phyloP scores from a whole-genome alignment of 1,140 invertebrate genomes.

The Drosophila trapezifrons region DNA sequence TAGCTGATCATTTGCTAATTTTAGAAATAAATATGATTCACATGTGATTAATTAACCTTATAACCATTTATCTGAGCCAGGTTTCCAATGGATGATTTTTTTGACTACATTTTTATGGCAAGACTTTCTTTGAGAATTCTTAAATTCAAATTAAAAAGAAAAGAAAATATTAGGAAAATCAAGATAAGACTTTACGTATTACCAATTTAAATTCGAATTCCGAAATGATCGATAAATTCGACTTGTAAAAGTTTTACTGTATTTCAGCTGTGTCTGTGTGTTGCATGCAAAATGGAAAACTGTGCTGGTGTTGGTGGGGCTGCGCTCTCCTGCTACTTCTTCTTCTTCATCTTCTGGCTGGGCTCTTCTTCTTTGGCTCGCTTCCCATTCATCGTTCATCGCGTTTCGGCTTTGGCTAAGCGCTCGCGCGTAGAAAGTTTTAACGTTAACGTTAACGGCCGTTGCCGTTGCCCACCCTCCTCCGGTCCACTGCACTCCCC shows the following conservation, averaged over 20 bases:
- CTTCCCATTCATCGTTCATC: constrained; percentile 33
- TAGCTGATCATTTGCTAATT: constrained; percentile 1
- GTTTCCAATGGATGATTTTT: too few relatives aligned
- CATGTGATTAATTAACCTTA: neutral
- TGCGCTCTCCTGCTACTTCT: constrained; percentile 21
- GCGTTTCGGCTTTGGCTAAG: constrained; percentile 77
- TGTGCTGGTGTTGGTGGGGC: constrained; percentile 11
- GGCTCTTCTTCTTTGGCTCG: constrained; percentile 42
- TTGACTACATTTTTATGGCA: too few relatives aligned
- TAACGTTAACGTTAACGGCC: constrained; percentile 67
- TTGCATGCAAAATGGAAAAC: constrained; percentile 66
- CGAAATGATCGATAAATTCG: neutral
- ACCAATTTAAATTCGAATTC: neutral
- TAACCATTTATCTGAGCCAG: neutral
- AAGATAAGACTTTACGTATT: neutral
- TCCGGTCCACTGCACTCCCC: constrained; percentile 37
- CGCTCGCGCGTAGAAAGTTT: constrained; percentile 78
- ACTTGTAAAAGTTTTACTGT: neutral
- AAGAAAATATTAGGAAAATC: neutral
- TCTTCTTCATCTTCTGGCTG: constrained; percentile 28
- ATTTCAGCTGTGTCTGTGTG: neutral
- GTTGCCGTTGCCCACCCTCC: constrained; percentile 45
- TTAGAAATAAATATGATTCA: constrained; percentile 2
- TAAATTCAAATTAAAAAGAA: neutral
- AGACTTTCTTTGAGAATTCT: too few relatives aligned